These are phyloP conservation scores for Platalea minor DNA, from an alignment of 2,797 vertebrate genomes.

Conservation along the genomic window DNA sequence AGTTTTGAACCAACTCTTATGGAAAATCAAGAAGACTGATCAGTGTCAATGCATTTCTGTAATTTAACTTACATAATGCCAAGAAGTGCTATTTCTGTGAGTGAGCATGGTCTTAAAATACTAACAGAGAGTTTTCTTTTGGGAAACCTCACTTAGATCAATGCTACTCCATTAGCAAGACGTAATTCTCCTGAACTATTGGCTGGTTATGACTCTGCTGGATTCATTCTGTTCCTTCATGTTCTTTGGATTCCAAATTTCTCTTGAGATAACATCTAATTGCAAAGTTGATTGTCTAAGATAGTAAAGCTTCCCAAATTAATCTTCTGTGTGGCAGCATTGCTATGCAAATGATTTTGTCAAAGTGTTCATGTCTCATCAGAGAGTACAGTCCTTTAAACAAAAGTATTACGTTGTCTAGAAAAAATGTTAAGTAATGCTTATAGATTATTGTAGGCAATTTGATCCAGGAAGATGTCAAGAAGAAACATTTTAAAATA, in stretches of 20 bases:
- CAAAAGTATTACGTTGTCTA: not conserved
- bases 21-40: not conserved
- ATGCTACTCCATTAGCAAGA: not conserved
- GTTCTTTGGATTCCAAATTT: not conserved
- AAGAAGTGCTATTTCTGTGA: not conserved
- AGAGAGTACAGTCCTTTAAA: not conserved
- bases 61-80: not conserved
- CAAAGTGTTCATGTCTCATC: not conserved
- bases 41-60: not conserved
- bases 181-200: not conserved
- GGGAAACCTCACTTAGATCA: not conserved
- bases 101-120: not conserved
- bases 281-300: not conserved
- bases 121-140: not conserved
- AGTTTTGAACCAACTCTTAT: not conserved
- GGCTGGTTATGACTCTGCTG: not conserved
- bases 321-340: not conserved
- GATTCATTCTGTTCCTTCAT: not conserved
- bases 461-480: not conserved
- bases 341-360: not conserved
- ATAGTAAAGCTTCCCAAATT: not conserved
- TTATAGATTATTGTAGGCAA: not conserved
- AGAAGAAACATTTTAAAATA: not conserved
- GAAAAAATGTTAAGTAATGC: not conserved
- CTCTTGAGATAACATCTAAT: not conserved